Evolutionary conservation across 2,113 vertebrate genomes (phyloP).

Genomic region (Octodon degus): DNA sequence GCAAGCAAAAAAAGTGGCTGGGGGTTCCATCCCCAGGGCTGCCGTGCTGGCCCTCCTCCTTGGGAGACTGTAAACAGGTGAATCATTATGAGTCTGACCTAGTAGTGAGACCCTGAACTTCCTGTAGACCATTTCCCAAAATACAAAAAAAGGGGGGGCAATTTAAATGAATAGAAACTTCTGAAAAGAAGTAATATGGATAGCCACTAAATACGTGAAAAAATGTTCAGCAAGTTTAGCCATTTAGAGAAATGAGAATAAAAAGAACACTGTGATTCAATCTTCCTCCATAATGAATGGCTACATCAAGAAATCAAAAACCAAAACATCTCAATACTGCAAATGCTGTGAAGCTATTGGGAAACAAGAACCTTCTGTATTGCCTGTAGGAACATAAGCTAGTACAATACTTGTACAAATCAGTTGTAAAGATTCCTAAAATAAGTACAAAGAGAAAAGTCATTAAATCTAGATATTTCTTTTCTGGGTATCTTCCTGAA

Average conservation of each 20-base stretch:
- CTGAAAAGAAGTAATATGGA: background rate
- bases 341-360: background rate
- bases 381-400: background rate
- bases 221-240: background rate
- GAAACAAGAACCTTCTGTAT: background rate
- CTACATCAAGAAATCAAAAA: background rate
- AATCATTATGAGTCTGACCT: too few relatives aligned
- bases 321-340: background rate
- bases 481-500: background rate
- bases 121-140: too few relatives aligned
- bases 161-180: background rate
- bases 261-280: background rate
- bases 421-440: background rate
- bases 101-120: too few relatives aligned
- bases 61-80: too few relatives aligned
- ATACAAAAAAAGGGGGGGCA: background rate
- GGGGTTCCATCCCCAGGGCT: too few relatives aligned
- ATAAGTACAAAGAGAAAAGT: background rate
- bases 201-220: background rate
- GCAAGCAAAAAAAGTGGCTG: too few relatives aligned
- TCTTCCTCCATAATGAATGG: background rate
- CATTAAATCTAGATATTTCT: background rate
- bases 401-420: background rate
- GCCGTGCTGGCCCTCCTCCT: too few relatives aligned
- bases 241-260: background rate